These are phyloP conservation scores for Thunnus albacares DNA, from an alignment of 2,797 vertebrate species.

Conservation along the genomic window DNA sequence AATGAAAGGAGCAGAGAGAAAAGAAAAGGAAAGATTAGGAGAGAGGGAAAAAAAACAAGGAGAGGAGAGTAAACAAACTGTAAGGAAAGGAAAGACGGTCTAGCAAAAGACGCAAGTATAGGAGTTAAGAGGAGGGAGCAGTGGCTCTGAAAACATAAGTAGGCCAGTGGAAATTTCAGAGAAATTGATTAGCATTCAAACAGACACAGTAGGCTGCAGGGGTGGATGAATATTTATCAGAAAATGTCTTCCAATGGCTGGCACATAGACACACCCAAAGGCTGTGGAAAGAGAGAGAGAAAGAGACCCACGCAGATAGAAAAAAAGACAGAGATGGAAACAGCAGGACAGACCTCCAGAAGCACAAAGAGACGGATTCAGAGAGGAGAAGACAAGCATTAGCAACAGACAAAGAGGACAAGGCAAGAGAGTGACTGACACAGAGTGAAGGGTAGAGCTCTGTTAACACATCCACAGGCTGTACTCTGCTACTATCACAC, in stretches of 20 bases:
- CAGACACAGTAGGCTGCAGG: conserved; percentile 74
- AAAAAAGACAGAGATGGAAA: conserved; percentile 14
- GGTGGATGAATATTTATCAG: conserved; percentile 81
- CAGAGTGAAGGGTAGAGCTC: conserved; percentile 49
- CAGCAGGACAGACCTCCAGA: conserved; percentile 48
- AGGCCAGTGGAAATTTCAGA: conserved; percentile 77
- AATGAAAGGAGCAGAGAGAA: not conserved
- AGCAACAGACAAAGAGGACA: conserved; percentile 20
- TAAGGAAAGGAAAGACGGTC: not conserved
- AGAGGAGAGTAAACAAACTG: not conserved
- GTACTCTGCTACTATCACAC: conserved; percentile 34
- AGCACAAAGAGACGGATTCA: conserved; percentile 32
- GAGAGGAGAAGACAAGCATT: conserved; percentile 40
- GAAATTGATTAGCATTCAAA: conserved; percentile 85
- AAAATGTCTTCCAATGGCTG: conserved; percentile 66
- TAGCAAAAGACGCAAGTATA: conserved; percentile 5
- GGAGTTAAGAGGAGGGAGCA: conserved; percentile 48
- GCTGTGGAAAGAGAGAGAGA: conserved; percentile 45
- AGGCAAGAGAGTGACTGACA: conserved; percentile 49
- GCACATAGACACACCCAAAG: conserved; percentile 61
- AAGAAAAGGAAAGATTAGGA: not conserved
- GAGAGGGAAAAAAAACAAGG: not conserved
- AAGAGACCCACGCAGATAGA: conserved; percentile 5
- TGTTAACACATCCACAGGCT: conserved; percentile 60
- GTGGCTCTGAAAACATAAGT: conserved; percentile 67